Evolutionary conservation across 92 coral and sea anemone genomes (phyloP), one percentile per base, ranked within the genome.

Genomic region (Diadumene lineata): DNA sequence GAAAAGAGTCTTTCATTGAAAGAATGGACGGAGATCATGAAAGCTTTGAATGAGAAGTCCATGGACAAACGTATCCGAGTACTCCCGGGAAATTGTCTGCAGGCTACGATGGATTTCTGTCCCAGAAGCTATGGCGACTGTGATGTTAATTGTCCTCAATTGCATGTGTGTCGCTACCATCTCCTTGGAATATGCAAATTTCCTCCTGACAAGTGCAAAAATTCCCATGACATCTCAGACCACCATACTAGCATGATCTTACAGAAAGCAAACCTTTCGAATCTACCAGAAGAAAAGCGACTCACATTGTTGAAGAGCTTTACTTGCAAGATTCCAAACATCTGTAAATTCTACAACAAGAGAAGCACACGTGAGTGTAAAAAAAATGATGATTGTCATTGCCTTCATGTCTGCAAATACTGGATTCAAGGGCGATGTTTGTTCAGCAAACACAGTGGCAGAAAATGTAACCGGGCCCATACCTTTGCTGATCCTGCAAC

Each of bases 171-270:
- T 28, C 8, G 15, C 0, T 34, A 34, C 38, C 56, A 66, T 66
- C 27, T 66, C 38, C 9, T 38, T 25, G 26, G 28, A n/a, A 0
- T 0, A 6, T 66, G 51, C 48, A 11, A 0, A 8, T 64, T 0
- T 38, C 48, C n/a, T 11, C 1, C 50, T 0, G 23, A 29, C 29
- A 64, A 64, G 0, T 64, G 69, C 69, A 64, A 64, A 64, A 64
- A 64, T 64, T 64, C 69, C 0, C 69, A 64, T 44, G 50, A 64
- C 25, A 64, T 64, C 25, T 11, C 10, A n/a, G 69, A 64, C 21
- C 0, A 1, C 25, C 69, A 64, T 46, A 64, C 69, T 9, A n/a
- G 32, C 2, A 64, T 21, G 1, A 26, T 64, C 44, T 64, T 64
- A 16, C 29, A 1, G 43, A 18, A 31, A 26, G 69, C 69, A 25